Evolutionary conservation across 1,140 invertebrate genomes (phyloP), one percentile per base, ranked within the genome.

Genomic region (Nasonia giraulti): DNA sequence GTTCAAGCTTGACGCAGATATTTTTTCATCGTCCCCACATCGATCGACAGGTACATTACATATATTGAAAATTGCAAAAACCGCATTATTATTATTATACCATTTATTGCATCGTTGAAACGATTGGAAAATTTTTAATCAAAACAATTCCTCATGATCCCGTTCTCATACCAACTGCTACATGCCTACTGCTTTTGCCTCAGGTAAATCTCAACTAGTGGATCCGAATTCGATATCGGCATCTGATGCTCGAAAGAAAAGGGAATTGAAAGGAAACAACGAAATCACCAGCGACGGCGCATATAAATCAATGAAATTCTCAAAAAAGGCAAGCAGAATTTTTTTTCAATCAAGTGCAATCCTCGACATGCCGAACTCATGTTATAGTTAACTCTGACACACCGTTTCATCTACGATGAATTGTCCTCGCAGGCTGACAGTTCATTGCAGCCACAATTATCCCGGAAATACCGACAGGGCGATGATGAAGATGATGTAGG

Each of bases 401-500:
- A 2, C 27, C 27, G 27, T 27, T 27, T 27, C 27, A 27, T 27
- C 27, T 27, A 27, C 27, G 27, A 27, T 27, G 27, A 27, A 27
- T 20, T 17, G 1, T 12, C 71, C 68, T 66, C 17, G 17, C 73
- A 75, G 73, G 37, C 33, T 71, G 68, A 80, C 12, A 80, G 40
- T 20, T 50, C 33, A 33, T 81, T 12, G 89, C 82, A 55, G 82
- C 27, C 82, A 83, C 14, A 86, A 87, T 76, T 86, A 86, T 62
- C 86, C 89, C 23, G 87, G 81, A 7, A 83, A 87, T 33, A 83
- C 80, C 2, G 85, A 83, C 0, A 88, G 87, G 62, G 87, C 7
- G 91, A 92, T 66, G 91, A 92, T 79, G 91, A 91, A 69, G 91
- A 91, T 78, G 85, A 91, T 17, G 85, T 87, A 7, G 91, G 90